These are phyloP conservation scores for Arenaria interpres DNA, from an alignment of 2,113 vertebrate species.

Conservation along the genomic window DNA sequence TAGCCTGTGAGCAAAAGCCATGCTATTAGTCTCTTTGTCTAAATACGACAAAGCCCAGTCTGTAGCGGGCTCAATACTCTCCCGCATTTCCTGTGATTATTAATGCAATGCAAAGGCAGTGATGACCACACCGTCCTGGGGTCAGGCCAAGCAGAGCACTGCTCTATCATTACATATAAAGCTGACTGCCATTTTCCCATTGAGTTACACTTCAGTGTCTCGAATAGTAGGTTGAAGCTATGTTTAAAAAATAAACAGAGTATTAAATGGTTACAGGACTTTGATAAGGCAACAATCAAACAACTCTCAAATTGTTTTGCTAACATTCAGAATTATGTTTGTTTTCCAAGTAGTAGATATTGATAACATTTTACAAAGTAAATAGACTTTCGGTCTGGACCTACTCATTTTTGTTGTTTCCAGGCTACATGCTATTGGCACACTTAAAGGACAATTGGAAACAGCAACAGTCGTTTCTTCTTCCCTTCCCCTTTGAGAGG, in stretches of 20 bases:
- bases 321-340: neutral
- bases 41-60: neutral
- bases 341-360: neutral
- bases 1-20: constrained; percentile 76
- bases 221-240: neutral
- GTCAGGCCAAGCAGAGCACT: neutral
- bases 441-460: neutral
- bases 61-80: neutral
- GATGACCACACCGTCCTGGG: neutral
- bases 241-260: neutral
- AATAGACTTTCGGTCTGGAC: neutral
- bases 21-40: neutral
- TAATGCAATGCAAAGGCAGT: neutral
- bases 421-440: neutral
- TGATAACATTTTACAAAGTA: neutral
- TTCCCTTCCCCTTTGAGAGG: neutral
- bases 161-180: neutral
- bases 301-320: neutral
- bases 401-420: neutral
- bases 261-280: neutral
- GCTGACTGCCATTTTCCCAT: neutral
- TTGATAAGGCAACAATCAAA: neutral
- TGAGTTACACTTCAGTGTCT: neutral
- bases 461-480: neutral
- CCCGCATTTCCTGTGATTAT: neutral